Conservation (phyloP, 2,888 invertebrate genomes). For the Hetaerina titia region DNA sequence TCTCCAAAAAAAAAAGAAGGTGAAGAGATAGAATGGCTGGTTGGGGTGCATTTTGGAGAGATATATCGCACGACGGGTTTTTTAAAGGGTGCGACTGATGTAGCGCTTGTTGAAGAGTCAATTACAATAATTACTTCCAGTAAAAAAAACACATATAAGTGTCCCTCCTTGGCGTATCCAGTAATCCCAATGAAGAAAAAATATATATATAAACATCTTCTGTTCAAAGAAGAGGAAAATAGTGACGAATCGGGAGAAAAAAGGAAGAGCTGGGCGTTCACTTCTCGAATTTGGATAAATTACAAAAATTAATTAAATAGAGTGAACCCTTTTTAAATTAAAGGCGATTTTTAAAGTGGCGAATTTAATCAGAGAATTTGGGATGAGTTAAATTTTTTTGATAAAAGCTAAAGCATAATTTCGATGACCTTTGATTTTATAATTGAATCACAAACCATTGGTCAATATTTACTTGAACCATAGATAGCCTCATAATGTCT, state of each 20-base stretch:
- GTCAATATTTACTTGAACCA: too few relatives aligned
- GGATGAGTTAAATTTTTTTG: too few relatives aligned
- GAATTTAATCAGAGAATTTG: too few relatives aligned
- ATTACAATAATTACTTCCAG: constrained; percentile 21
- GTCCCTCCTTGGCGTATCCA: neutral
- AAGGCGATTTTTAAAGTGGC: too few relatives aligned
- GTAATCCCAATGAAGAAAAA: neutral
- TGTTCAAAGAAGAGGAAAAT: neutral
- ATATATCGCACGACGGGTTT: neutral
- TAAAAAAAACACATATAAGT: neutral
- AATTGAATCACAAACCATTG: too few relatives aligned
- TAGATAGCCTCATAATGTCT: too few relatives aligned
- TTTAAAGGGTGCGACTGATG: neutral
- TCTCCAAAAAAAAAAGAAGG: neutral
- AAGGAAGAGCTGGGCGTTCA: neutral
- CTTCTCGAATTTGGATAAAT: too few relatives aligned
- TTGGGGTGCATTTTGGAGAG: neutral
- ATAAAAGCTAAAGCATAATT: too few relatives aligned
- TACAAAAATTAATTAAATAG: too few relatives aligned
- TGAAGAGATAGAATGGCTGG: neutral
- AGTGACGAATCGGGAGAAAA: neutral
- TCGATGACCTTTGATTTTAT: too few relatives aligned
- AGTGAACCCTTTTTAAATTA: too few relatives aligned
- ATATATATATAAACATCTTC: neutral
- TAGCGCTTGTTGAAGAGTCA: neutral